phyloP scores from a whole-genome alignment of 2,113 vertebrate genomes.

The Chitala chitala region DNA sequence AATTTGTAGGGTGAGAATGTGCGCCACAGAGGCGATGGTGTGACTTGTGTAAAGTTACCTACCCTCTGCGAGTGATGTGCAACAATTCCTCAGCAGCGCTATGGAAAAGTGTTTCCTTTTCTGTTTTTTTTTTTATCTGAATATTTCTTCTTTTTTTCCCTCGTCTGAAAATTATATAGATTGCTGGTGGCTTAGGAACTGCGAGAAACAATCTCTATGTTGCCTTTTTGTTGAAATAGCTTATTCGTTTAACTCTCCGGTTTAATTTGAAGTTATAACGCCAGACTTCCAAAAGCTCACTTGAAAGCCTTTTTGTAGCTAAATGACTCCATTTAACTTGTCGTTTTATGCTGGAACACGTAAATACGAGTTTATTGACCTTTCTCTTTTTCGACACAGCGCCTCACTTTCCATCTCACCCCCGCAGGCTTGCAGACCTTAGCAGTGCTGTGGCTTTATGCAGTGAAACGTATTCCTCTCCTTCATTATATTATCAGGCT shows the following conservation, averaged over 20 bases:
- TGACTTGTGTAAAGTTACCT: background rate
- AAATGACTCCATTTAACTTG: too few relatives aligned
- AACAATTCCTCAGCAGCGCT: background rate
- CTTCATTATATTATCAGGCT: background rate
- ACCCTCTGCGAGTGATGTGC: background rate
- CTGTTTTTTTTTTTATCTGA: constrained; percentile 5
- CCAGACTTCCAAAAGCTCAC: too few relatives aligned
- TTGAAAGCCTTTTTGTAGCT: too few relatives aligned
- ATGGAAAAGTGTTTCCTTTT: background rate
- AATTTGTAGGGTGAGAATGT: constrained; percentile 18
- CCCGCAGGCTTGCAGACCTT: too few relatives aligned
- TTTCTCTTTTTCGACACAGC: too few relatives aligned
- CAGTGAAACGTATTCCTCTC: too few relatives aligned
- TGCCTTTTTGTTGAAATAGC: background rate
- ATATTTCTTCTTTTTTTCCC: constrained; percentile 10
- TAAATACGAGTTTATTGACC: too few relatives aligned
- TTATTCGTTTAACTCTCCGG: background rate
- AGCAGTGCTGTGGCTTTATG: too few relatives aligned
- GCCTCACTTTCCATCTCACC: too few relatives aligned
- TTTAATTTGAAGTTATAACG: constrained; percentile 1
- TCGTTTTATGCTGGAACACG: too few relatives aligned
- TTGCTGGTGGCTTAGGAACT: background rate
- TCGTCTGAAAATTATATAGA: background rate
- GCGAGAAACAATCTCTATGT: background rate
- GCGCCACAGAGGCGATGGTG: background rate